Evolutionary conservation across 1,140 invertebrate genomes (phyloP).

Genomic region (Hyphantria cunea): DNA sequence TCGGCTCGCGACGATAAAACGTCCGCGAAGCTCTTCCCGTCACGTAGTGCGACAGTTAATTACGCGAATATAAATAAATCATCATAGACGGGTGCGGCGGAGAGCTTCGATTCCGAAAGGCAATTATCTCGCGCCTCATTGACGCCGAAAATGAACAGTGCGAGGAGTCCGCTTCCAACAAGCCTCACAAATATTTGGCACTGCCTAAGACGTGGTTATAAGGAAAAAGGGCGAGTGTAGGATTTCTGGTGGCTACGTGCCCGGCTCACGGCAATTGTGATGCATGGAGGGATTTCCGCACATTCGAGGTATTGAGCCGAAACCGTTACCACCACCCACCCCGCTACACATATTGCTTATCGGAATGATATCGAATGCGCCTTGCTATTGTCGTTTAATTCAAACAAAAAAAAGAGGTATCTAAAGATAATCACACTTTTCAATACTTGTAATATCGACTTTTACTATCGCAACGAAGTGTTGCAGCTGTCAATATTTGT

Average conservation of each 20-base stretch:
- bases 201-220: constrained; percentile 53
- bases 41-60: constrained; percentile 80
- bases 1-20: constrained; percentile 68
- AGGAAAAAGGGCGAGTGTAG: constrained; percentile 62
- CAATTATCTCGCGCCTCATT: constrained; percentile 78
- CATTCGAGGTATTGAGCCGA: constrained; percentile 49
- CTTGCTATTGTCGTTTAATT: constrained; percentile 46
- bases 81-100: constrained; percentile 73
- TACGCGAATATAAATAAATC: constrained; percentile 81
- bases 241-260: constrained; percentile 57
- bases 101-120: constrained; percentile 72
- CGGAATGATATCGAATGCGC: constrained; percentile 56
- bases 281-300: constrained; percentile 59
- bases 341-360: constrained; percentile 55
- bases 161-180: constrained; percentile 42
- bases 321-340: constrained; percentile 37
- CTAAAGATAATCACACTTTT: too few species aligned
- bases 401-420: constrained; percentile 35
- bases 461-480: too few species aligned
- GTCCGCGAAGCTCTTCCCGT: constrained; percentile 71
- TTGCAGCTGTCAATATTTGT: too few species aligned
- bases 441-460: too few species aligned
- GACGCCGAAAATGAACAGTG: constrained; percentile 69
- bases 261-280: constrained; percentile 55
- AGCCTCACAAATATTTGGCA: constrained; percentile 58